phyloP scores from a whole-genome alignment of 2,888 invertebrate species.

The Actias luna region DNA sequence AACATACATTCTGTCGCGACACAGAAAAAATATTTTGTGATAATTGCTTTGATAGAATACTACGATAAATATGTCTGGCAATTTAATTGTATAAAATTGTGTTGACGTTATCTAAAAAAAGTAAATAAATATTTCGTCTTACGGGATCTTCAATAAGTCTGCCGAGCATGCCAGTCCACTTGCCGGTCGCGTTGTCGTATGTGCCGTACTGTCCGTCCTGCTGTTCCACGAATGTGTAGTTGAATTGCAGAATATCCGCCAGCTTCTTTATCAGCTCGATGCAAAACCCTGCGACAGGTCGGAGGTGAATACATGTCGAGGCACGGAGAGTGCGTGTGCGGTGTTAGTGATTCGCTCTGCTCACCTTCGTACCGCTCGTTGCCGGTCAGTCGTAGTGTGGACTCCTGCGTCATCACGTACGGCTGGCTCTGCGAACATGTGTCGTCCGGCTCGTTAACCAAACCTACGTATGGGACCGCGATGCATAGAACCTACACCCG shows the following conservation, averaged over 20 bases:
- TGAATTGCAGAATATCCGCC: conserved; percentile 87
- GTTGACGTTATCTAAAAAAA: too few relatives aligned
- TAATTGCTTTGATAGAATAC: too few relatives aligned
- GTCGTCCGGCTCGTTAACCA: neutral
- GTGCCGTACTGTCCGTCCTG: conserved; percentile 87
- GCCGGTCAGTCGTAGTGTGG: conserved; percentile 83
- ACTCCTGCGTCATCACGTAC: conserved; percentile 92
- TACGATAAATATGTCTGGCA: too few relatives aligned
- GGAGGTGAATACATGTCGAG: neutral
- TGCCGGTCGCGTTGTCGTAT: conserved; percentile 75
- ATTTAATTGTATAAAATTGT: too few relatives aligned
- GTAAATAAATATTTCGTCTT: conserved; percentile 4
- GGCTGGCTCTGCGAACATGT: conserved; percentile 86
- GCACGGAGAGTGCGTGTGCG: neutral
- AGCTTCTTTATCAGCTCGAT: conserved; percentile 92
- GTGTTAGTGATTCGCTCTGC: neutral
- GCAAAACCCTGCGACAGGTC: conserved; percentile 86
- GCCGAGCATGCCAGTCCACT: conserved; percentile 88
- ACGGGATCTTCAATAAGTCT: conserved; percentile 84
- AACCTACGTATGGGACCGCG: neutral
- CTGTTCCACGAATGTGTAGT: conserved; percentile 89
- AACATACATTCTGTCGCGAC: too few relatives aligned
- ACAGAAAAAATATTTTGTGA: too few relatives aligned
- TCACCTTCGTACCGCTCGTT: conserved; percentile 91
- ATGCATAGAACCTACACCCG: too few relatives aligned